Conservation (phyloP, 2,888 invertebrate genomes). For the Steinernema carpocapsae region DNA sequence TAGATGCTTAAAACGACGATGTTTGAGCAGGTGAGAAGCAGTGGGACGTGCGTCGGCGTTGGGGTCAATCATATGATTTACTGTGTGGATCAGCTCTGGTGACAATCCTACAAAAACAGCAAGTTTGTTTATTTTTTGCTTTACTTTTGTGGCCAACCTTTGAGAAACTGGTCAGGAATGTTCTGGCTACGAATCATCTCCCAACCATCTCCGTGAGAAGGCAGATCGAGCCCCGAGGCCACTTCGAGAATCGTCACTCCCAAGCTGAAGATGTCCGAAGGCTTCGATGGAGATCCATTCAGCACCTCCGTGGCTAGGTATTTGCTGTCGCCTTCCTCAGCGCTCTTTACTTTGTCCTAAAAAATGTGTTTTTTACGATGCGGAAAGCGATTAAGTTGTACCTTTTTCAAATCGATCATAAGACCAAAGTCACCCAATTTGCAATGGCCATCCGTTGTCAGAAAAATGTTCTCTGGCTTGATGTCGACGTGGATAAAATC, state of each 20-base stretch:
- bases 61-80: not conserved
- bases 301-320: conserved; percentile 80
- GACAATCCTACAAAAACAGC: too few relatives aligned
- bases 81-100: not conserved
- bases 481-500: conserved; percentile 31
- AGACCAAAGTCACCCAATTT: conserved; percentile 82
- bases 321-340: conserved; percentile 78
- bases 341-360: conserved; percentile 48
- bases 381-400: conserved; percentile 37
- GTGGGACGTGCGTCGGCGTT: not conserved
- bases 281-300: conserved; percentile 75
- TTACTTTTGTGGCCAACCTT: too few relatives aligned
- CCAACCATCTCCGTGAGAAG: conserved; percentile 78
- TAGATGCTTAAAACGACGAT: not conserved
- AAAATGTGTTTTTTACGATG: conserved; percentile 1
- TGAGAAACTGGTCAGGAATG: conserved; percentile 70
- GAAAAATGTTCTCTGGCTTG: conserved; percentile 6
- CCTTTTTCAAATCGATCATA: conserved; percentile 75
- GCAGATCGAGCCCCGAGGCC: conserved; percentile 78
- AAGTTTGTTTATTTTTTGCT: too few relatives aligned
- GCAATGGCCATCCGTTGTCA: conserved; percentile 74
- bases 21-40: not conserved
- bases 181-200: conserved; percentile 75
- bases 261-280: conserved; percentile 78
- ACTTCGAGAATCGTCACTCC: conserved; percentile 79